Base-by-base conservation (phyloP, 2,888 invertebrate genomes). In the Caenorhabditis virilis region DNA sequence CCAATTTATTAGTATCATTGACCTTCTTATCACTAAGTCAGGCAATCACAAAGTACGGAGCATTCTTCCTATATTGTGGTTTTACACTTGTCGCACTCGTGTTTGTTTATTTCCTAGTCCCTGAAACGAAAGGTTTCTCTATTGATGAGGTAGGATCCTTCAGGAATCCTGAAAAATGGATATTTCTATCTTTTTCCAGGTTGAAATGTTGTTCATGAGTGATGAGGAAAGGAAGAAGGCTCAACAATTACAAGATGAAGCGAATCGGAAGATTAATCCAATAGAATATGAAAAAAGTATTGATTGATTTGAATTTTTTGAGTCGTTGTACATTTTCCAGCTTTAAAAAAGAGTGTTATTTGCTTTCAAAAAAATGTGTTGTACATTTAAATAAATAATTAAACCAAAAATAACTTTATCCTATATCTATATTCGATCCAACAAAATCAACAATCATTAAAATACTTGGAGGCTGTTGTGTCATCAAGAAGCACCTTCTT, bases 121-220 rank as follows among this genome's bases (percentile, higher is more conserved):
- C 88, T 1, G 88, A 88, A 76, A 88, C 88, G 0, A 85, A 85
- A 74, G 87, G 87, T 4, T 82, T 82, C 42, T 79, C 82, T 26
- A 79, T 88, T 45, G 87, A 88, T 74, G 85, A 87, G 55, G 85
- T 87, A 33, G n/a, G n/a, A n/a, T n/a, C n/a, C n/a, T n/a, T n/a
- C n/a, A n/a, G n/a, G n/a, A n/a, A n/a, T n/a, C n/a, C n/a, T n/a
- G n/a, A n/a, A n/a, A n/a, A n/a, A n/a, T n/a, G n/a, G n/a, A n/a
- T n/a, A n/a, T n/a, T n/a, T n/a, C n/a, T n/a, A n/a, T n/a, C n/a
- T n/a, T n/a, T n/a, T n/a, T 57, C 20, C 49, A 78, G 66, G 72
- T 78, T 13, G 79, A 79, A 53, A 56, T 78, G 69, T 47, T 82
- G 18, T 80, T 80, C 61, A 80, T 81, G 80, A 58, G 68, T 7